A percentile compares a stretch with the other conserved stretches of the same genome.
These are phyloP conservation scores for Danio choprae DNA, from an alignment of 2,797 vertebrate species.

Conservation along the genomic window DNA sequence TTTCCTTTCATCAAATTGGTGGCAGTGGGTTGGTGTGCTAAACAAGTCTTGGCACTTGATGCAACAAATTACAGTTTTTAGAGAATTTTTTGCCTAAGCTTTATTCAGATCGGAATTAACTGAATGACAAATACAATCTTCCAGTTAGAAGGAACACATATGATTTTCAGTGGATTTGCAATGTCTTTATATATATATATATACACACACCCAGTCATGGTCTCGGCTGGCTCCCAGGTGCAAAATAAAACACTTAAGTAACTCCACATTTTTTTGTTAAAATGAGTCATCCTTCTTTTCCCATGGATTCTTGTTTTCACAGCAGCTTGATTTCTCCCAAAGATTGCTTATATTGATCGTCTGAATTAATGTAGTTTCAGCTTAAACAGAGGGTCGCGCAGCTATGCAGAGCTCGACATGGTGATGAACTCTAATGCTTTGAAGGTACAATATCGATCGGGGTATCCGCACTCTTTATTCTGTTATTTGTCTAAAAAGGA, in stretches of 20 bases:
- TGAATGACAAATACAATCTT: neutral
- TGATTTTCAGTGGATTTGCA: neutral
- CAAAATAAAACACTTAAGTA: slow-evolving; percentile 65
- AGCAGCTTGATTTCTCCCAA: slow-evolving; percentile 79
- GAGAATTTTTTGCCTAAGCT: neutral
- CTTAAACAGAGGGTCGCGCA: slow-evolving; percentile 77
- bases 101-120: neutral
- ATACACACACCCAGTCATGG: too few species aligned
- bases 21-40: neutral
- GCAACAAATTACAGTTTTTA: neutral
- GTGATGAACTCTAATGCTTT: slow-evolving; percentile 82
- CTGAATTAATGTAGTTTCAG: slow-evolving; percentile 81
- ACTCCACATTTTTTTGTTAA: slow-evolving; percentile 64
- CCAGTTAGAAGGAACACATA: neutral
- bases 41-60: neutral
- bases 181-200: too few species aligned
- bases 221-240: neutral
- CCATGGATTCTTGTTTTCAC: slow-evolving; percentile 70
- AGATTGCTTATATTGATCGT: slow-evolving; percentile 83
- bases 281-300: slow-evolving; percentile 64
- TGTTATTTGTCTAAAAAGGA: slow-evolving; percentile 78
- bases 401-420: slow-evolving; percentile 79
- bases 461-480: slow-evolving; percentile 80
- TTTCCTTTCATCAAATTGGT: neutral
- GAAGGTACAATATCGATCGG: slow-evolving; percentile 78